Evolutionary conservation across 37 sponge, comb jelly and placozoan genomes (phyloP).

Genomic region (Eunapius fragilis): DNA sequence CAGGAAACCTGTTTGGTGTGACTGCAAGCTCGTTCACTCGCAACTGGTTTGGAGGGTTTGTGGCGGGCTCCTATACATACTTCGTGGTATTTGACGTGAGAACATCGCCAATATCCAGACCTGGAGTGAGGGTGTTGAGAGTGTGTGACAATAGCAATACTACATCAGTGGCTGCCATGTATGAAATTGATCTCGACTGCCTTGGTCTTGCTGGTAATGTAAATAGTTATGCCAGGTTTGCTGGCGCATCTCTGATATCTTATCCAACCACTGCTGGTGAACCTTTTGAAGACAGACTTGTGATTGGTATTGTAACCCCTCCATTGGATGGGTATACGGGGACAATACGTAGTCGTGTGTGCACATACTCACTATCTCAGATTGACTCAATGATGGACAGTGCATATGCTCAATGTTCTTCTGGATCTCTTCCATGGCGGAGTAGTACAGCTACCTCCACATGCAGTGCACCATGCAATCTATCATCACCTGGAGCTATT

Average conservation of each 20-base stretch:
- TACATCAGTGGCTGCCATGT: background rate
- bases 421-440: background rate
- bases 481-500: background rate
- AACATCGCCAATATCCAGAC: background rate
- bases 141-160: slow-evolving; percentile 7
- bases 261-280: background rate
- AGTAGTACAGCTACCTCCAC: background rate
- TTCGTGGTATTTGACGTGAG: background rate
- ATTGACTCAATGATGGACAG: slow-evolving; percentile 12
- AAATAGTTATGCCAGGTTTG: background rate
- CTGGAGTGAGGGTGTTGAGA: background rate
- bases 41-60: background rate
- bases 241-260: background rate
- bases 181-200: slow-evolving; percentile 1
- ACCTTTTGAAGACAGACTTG: background rate
- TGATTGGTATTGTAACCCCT: background rate
- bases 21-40: slow-evolving; percentile 5
- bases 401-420: background rate
- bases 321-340: background rate
- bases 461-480: background rate
- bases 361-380: background rate
- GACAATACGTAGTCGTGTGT: background rate
- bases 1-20: background rate
- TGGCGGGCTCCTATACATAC: background rate
- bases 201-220: background rate